Base-by-base conservation (phyloP, 2,888 invertebrate species). In the Nesidiocoris tenuis region DNA sequence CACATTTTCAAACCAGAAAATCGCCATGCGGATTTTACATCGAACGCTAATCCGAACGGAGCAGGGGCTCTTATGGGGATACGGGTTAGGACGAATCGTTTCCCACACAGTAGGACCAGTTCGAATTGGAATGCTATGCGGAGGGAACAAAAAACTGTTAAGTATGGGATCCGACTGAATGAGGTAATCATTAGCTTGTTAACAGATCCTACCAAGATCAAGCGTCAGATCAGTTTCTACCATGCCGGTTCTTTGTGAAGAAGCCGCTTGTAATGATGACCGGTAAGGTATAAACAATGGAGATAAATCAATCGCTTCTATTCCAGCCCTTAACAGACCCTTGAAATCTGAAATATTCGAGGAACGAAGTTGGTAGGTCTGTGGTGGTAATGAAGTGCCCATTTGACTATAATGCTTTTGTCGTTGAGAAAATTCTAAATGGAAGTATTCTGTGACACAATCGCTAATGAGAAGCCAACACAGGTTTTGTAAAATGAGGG, bases 171-270 rank as follows among this genome's bases (percentile, higher is more conserved):
- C 39, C 12, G 12, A 39, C 39, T 39, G 39, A 39, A 39, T 39
- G 39, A 39, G 39, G 67, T 67, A 67, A 55, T 56, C 22, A 67
- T 67, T 16, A 67, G 22, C 67, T 67, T 67, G 67, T 67, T 67
- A 67, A 67, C 67, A 56, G 56, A 56, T 67, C 18, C 19, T 39
- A 39, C 39, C 12, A 12, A 39, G 39, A 39, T 39, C 39, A 39
- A 12, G 39, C 39, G 39, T 39, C 5, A 39, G 39, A 39, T 39
- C 39, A 12, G 39, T 3, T 39, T 39, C 39, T 39, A 12, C 39
- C 39, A 12, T 7, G 12, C 3, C 5, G 12, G 39, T 12, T 12
- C 39, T 39, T 39, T 39, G 39, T 39, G 39, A 39, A 39, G 39
- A 39, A 3, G 12, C 39, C 39, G 39, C 39, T 7, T 7, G 39